Conservation (phyloP, 2,113 vertebrate genomes). For the Asarcornis scutulata region DNA sequence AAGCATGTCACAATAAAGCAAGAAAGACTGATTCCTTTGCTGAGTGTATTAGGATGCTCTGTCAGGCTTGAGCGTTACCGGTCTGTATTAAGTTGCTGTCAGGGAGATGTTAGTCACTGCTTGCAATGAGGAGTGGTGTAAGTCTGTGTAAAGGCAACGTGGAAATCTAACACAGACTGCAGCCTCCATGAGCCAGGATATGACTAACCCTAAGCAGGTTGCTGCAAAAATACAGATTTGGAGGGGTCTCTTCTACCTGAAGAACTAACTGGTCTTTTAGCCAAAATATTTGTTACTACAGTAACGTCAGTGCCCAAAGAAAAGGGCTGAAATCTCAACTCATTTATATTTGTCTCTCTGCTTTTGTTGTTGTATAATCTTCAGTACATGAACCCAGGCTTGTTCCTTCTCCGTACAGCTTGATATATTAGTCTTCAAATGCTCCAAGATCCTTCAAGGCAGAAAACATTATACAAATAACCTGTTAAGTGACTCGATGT, state of each 20-base stretch:
- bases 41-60: not conserved
- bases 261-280: not conserved
- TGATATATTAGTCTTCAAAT: not conserved
- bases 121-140: slow-evolving; percentile 9
- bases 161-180: not conserved
- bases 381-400: not conserved
- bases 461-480: slow-evolving; percentile 53
- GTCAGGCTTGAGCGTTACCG: slow-evolving; percentile 5
- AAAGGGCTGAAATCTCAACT: not conserved
- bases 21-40: not conserved
- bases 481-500: slow-evolving; percentile 11
- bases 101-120: slow-evolving; percentile 11
- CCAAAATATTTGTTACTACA: not conserved
- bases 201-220: not conserved
- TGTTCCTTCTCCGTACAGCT: not conserved
- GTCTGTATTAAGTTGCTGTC: not conserved
- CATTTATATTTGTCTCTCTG: not conserved
- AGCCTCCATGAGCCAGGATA: not conserved
- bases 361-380: not conserved
- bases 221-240: not conserved
- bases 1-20: not conserved
- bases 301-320: not conserved
- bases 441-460: slow-evolving; percentile 25
- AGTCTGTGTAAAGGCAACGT: not conserved
- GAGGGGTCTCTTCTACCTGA: not conserved